Conservation (phyloP, 2,113 vertebrate species). For the Mus musculus region DNA sequence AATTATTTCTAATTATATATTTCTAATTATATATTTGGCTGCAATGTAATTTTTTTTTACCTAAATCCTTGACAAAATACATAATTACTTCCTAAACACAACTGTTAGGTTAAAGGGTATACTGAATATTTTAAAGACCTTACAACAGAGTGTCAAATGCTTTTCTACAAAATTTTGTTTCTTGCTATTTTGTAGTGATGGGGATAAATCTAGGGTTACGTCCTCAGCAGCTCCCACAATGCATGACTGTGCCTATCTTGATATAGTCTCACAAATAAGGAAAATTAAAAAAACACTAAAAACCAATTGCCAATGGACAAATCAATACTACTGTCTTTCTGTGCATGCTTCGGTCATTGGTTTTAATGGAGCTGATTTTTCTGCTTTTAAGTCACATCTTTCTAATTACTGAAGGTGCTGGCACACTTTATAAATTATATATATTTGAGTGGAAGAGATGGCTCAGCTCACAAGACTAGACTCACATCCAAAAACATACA, state of each 20-base stretch:
- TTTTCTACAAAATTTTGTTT: neutral
- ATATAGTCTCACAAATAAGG: neutral
- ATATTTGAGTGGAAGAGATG: neutral
- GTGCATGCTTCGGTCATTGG: neutral
- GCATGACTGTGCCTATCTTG: neutral
- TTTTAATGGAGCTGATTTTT: neutral
- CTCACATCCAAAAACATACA: neutral
- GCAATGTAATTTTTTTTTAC: constrained; percentile 29
- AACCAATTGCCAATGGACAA: neutral
- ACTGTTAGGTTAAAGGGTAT: constrained; percentile 32
- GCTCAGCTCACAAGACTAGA: neutral
- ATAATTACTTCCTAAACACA: constrained; percentile 31
- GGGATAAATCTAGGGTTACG: neutral
- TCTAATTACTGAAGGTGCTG: neutral
- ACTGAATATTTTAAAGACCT: neutral
- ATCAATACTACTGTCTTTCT: neutral
- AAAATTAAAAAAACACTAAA: neutral
- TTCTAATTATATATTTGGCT: constrained; percentile 36
- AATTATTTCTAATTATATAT: constrained; percentile 49
- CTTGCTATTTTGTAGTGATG: neutral
- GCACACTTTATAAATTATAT: neutral
- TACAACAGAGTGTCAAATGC: neutral
- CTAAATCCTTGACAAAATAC: constrained; percentile 18
- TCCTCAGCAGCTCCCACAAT: neutral
- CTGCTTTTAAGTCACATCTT: neutral